A percentile compares a stretch with the other conserved stretches of the same genome.
Evolutionary conservation across 2,888 invertebrate species (phyloP).

Genomic region (Acanthoscelides obtectus): DNA sequence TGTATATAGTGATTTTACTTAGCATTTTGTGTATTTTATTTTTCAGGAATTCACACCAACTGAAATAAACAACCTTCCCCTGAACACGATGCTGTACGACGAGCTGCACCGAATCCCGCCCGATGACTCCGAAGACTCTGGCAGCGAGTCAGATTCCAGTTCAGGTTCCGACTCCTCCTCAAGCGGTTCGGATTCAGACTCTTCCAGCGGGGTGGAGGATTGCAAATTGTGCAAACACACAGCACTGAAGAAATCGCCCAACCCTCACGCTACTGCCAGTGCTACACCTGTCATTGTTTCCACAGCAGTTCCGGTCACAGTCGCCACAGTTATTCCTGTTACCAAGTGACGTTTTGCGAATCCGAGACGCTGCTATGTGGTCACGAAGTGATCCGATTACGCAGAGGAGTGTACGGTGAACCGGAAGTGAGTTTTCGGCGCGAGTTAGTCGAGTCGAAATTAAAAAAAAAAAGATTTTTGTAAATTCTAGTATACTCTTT

Average conservation of each 20-base stretch:
- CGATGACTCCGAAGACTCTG: slow-evolving; percentile 50
- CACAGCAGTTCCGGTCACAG: neutral
- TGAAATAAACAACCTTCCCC: slow-evolving; percentile 86
- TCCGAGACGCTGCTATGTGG: neutral
- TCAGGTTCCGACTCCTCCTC: slow-evolving; percentile 51
- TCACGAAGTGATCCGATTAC: neutral
- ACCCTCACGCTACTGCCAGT: neutral
- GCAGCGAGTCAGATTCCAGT: slow-evolving; percentile 50
- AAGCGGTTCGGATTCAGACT: slow-evolving; percentile 36
- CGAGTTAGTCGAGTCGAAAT: too few species aligned
- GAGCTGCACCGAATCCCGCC: slow-evolving; percentile 50
- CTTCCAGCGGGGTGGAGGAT: slow-evolving; percentile 25
- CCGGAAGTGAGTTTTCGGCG: neutral
- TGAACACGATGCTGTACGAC: slow-evolving; percentile 81
- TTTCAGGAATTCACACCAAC: slow-evolving; percentile 64
- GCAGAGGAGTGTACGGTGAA: neutral
- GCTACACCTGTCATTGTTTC: neutral
- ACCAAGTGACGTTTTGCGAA: neutral
- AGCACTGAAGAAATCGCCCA: slow-evolving; percentile 13
- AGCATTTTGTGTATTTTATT: slow-evolving; percentile 11
- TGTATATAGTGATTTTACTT: too few species aligned
- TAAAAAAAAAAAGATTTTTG: too few species aligned
- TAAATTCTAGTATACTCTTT: too few species aligned
- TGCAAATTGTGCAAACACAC: slow-evolving; percentile 28
- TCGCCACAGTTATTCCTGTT: neutral